A percentile compares a stretch with the other conserved stretches of the same genome.
Evolutionary conservation across 2,888 invertebrate genomes (phyloP).

Genomic region (Galeopsomyia nigrocyanea): DNA sequence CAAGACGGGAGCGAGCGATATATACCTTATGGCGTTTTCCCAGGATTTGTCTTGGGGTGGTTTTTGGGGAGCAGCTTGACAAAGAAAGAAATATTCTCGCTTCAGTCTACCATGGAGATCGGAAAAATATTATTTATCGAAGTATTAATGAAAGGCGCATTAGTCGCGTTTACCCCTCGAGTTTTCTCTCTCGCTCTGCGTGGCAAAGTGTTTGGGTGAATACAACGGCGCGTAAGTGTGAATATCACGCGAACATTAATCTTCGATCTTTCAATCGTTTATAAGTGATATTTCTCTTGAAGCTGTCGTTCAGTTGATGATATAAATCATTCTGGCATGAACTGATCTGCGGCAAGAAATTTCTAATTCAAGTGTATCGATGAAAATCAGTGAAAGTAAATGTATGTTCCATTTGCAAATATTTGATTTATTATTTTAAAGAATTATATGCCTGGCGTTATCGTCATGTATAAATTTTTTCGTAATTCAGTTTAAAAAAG

Average conservation of each 20-base stretch:
- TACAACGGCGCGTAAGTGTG: neutral
- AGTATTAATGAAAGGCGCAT: constrained; percentile 35
- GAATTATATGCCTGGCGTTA: too few species aligned
- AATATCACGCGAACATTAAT: constrained; percentile 34
- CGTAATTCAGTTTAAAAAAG: too few species aligned
- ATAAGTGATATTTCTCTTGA: constrained; percentile 21
- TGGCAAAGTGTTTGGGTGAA: too few species aligned
- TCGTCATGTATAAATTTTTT: too few species aligned
- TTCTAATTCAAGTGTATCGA: too few species aligned
- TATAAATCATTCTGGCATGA: neutral
- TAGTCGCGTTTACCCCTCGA: constrained; percentile 23
- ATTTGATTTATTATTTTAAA: too few species aligned
- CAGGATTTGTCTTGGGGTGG: constrained; percentile 41
- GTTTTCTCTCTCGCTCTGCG: too few species aligned
- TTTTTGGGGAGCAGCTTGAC: constrained; percentile 30
- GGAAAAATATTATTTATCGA: constrained; percentile 53
- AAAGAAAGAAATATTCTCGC: constrained; percentile 50
- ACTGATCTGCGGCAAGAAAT: neutral
- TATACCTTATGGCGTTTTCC: constrained; percentile 50
- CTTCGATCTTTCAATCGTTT: constrained; percentile 21
- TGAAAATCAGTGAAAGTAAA: too few species aligned
- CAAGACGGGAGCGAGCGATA: constrained; percentile 12
- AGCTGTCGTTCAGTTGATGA: neutral
- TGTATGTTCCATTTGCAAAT: too few species aligned
- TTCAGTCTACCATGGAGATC: constrained; percentile 49